A percentile compares a stretch with the other conserved stretches of the same genome.
phyloP scores from a whole-genome alignment of 64 coral and sea anemone genomes.

The Stichodactyla mertensii region DNA sequence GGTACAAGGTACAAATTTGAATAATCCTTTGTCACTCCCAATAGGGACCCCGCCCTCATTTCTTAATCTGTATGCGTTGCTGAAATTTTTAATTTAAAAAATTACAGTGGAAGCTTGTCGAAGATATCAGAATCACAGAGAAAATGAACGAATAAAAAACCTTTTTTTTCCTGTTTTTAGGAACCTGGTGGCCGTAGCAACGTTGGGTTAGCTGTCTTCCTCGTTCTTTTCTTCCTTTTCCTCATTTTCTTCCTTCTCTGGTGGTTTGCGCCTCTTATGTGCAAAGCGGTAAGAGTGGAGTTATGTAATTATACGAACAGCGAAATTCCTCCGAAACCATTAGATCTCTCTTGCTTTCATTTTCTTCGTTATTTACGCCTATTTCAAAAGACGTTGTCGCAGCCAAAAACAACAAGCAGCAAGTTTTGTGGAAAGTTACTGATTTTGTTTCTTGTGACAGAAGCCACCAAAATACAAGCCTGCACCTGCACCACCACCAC shows the following conservation, averaged over 20 bases:
- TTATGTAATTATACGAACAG: too few relatives aligned
- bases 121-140: too few relatives aligned
- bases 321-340: too few relatives aligned
- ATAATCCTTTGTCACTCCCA: too few relatives aligned
- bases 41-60: too few relatives aligned
- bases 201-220: background rate
- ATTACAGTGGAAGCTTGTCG: too few relatives aligned
- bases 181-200: background rate
- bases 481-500: conserved; percentile 14
- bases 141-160: too few relatives aligned
- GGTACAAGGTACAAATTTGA: too few relatives aligned
- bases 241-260: background rate
- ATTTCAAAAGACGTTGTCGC: background rate
- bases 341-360: too few relatives aligned
- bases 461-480: conserved; percentile 15
- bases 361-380: background rate
- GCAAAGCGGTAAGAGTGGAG: background rate
- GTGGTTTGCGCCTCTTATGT: background rate
- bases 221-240: background rate
- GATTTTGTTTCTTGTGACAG: background rate
- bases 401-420: too few relatives aligned
- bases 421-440: background rate
- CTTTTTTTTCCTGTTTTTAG: background rate
- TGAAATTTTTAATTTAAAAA: too few relatives aligned
- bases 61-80: too few relatives aligned